These are phyloP conservation scores for Ictidomys tridecemlineatus DNA, from an alignment of 2,113 vertebrate genomes.

Conservation along the genomic window DNA sequence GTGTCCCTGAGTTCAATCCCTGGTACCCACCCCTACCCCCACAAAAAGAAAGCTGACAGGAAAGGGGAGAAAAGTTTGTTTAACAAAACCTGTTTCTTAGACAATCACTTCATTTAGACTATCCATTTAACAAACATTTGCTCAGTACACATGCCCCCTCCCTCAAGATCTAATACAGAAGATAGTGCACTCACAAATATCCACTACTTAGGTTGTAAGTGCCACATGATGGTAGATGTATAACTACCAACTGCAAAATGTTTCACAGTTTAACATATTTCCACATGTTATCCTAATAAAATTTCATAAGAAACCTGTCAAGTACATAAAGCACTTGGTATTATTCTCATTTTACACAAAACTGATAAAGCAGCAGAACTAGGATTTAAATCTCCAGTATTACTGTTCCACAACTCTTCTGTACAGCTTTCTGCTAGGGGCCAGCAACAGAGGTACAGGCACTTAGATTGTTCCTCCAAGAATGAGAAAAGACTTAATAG, in stretches of 20 bases:
- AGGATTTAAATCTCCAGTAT: background rate
- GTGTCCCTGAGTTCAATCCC: too few species aligned
- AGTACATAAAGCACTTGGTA: background rate
- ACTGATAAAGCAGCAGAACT: background rate
- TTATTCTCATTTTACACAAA: constrained; percentile 61
- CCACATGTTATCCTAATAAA: constrained; percentile 19
- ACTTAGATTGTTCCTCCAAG: background rate
- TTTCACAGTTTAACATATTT: constrained; percentile 35
- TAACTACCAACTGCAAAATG: constrained; percentile 11
- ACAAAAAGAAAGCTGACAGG: background rate
- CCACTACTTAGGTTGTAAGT: background rate
- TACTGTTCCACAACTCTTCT: background rate
- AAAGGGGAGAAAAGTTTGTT: constrained; percentile 24
- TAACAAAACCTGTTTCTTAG: background rate
- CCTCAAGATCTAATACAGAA: background rate
- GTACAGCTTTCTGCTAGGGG: background rate
- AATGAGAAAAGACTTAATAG: constrained; percentile 3
- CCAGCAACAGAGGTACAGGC: background rate
- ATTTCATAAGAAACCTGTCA: background rate
- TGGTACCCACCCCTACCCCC: too few species aligned
- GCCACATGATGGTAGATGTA: background rate
- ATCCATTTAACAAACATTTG: constrained; percentile 41
- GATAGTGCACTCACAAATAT: background rate
- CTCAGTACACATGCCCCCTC: background rate
- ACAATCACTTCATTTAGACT: constrained; percentile 37